phyloP scores from a whole-genome alignment of 2,888 invertebrate species.

The Polyommatus icarus region DNA sequence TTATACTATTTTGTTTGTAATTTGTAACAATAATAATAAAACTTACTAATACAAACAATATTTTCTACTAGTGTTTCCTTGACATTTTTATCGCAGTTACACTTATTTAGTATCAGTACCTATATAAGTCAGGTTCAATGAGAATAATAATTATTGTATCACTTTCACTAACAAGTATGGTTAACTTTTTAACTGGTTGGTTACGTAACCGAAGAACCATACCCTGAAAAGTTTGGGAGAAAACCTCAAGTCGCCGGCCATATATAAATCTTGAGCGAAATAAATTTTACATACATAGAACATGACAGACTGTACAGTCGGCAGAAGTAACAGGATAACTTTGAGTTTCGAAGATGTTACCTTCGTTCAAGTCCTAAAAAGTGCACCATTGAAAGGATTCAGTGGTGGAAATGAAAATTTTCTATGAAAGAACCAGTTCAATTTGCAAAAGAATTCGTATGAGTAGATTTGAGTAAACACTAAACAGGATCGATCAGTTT shows the following conservation, averaged over 20 bases:
- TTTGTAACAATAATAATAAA: not conserved
- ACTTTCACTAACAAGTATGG: conserved; percentile 12
- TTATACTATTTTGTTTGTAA: not conserved
- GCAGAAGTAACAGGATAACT: not conserved
- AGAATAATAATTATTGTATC: not conserved
- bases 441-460: no score
- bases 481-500: no score
- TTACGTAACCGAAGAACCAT: not conserved
- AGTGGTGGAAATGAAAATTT: no score
- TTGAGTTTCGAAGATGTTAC: not conserved
- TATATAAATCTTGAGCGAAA: conserved; percentile 1
- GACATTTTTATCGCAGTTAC: not conserved
- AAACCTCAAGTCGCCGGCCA: not conserved
- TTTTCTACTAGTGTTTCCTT: no score
- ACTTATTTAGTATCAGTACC: not conserved
- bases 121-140: not conserved
- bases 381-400: no score
- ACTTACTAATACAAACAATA: not conserved
- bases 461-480: no score
- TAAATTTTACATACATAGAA: conserved; percentile 2
- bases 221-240: conserved; percentile 17
- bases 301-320: not conserved
- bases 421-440: no score
- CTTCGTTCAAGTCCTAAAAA: not conserved
- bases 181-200: not conserved